Conservation (phyloP, 2,113 vertebrate genomes). For the Pampusana beccarii region DNA sequence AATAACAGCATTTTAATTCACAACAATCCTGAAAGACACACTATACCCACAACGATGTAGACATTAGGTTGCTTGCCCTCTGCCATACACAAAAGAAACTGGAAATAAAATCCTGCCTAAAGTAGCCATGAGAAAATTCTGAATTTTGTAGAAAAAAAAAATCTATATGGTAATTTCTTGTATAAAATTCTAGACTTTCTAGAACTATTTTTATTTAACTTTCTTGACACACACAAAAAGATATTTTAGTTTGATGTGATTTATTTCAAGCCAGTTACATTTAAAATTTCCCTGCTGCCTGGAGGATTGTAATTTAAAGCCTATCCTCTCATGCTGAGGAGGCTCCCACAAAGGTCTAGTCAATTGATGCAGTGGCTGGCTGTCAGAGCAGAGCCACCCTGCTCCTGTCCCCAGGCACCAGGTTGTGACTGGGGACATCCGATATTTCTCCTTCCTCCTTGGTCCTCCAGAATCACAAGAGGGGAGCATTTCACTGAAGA, state of each 20-base stretch:
- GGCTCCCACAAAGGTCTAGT: not conserved
- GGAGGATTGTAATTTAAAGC: not conserved
- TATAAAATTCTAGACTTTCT: not conserved
- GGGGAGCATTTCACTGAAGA: not conserved
- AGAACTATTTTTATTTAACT: not conserved
- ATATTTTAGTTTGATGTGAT: not conserved
- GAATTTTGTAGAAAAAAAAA: not conserved
- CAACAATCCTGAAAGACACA: not conserved
- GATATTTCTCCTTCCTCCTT: not conserved
- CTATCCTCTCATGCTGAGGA: not conserved
- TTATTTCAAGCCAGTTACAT: not conserved
- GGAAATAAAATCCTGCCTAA: not conserved
- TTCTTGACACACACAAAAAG: not conserved
- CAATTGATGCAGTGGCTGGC: not conserved
- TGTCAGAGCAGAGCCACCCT: not conserved
- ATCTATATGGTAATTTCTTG: not conserved
- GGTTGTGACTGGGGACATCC: not conserved
- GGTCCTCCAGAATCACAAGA: not conserved
- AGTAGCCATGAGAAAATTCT: not conserved
- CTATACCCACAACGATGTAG: not conserved
- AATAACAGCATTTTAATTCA: not conserved
- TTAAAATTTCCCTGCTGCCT: not conserved
- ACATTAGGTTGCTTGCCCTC: not conserved
- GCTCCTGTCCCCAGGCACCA: not conserved
- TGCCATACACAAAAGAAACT: not conserved